A percentile compares a stretch with the other conserved stretches of the same genome.
phyloP scores from a whole-genome alignment of 1,140 invertebrate species.

The Procambarus virginalis region DNA sequence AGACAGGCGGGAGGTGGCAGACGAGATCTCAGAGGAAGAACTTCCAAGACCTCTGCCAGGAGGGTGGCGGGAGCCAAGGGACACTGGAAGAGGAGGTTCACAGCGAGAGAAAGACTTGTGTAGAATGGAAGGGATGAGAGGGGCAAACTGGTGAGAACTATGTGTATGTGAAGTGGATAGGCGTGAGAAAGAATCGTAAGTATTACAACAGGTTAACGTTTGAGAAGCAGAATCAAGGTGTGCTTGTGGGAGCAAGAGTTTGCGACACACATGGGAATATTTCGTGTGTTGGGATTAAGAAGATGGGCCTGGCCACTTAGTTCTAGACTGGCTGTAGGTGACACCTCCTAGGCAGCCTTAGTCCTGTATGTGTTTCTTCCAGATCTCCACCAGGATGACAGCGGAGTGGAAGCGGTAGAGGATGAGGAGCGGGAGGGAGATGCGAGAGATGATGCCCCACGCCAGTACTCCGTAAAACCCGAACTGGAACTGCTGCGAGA shows the following conservation, averaged over 20 bases:
- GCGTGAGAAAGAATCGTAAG: neutral
- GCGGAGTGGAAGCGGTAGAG: constrained; percentile 84
- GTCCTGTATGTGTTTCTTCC: constrained; percentile 80
- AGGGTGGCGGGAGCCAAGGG: neutral
- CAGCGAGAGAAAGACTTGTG: neutral
- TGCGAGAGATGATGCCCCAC: constrained; percentile 81
- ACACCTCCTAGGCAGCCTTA: constrained; percentile 69
- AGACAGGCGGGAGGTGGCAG: neutral
- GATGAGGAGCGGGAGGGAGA: constrained; percentile 80
- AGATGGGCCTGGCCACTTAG: constrained; percentile 23
- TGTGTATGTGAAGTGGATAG: neutral
- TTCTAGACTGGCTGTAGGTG: constrained; percentile 65
- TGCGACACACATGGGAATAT: neutral
- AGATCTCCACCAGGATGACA: constrained; percentile 81
- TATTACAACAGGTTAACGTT: neutral
- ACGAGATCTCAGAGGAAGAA: neutral
- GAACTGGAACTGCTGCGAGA: constrained; percentile 78
- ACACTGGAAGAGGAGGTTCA: neutral
- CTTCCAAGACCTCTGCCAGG: neutral
- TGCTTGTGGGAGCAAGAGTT: neutral
- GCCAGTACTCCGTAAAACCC: constrained; percentile 80
- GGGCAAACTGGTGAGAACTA: neutral
- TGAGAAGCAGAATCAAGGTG: neutral
- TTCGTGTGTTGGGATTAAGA: neutral
- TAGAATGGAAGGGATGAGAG: neutral